These are phyloP conservation scores for Lacerta agilis DNA, from an alignment of 2,797 vertebrate species.

Conservation along the genomic window DNA sequence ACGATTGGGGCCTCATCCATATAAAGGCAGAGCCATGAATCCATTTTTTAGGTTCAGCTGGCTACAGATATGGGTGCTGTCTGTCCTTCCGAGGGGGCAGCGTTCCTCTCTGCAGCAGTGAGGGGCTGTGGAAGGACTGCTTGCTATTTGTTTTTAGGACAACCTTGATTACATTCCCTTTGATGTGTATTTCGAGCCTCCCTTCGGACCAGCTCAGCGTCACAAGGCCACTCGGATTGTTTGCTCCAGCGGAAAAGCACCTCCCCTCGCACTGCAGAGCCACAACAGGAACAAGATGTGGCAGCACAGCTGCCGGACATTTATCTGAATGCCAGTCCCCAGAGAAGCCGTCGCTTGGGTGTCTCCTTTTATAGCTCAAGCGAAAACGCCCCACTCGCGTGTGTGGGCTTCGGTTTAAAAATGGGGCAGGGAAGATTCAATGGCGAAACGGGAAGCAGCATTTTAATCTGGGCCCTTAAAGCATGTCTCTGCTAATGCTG, in stretches of 20 bases:
- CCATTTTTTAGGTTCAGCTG: too few relatives aligned
- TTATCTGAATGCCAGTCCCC: not conserved
- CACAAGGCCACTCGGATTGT: conserved; percentile 46
- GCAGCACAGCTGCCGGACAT: too few relatives aligned
- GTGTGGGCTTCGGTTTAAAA: too few relatives aligned
- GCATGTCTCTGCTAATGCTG: not conserved
- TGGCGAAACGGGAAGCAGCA: not conserved
- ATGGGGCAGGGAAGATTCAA: not conserved
- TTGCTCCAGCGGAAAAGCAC: conserved; percentile 39
- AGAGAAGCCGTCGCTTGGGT: not conserved
- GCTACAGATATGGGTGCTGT: too few relatives aligned
- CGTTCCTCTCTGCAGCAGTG: too few relatives aligned
- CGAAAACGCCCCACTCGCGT: not conserved
- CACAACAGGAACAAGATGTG: not conserved
- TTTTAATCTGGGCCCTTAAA: not conserved
- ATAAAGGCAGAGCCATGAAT: too few relatives aligned
- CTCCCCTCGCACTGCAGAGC: not conserved
- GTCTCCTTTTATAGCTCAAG: not conserved
- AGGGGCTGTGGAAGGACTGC: not conserved
- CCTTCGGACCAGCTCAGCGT: conserved; percentile 50
- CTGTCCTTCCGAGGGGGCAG: too few relatives aligned
- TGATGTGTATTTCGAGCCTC: conserved; percentile 66
- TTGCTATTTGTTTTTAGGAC: conserved; percentile 46
- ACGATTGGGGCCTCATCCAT: too few relatives aligned
- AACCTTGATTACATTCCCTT: conserved; percentile 61